Conservation (phyloP, 1,140 invertebrate species). For the Daktulosphaira vitifoliae region DNA sequence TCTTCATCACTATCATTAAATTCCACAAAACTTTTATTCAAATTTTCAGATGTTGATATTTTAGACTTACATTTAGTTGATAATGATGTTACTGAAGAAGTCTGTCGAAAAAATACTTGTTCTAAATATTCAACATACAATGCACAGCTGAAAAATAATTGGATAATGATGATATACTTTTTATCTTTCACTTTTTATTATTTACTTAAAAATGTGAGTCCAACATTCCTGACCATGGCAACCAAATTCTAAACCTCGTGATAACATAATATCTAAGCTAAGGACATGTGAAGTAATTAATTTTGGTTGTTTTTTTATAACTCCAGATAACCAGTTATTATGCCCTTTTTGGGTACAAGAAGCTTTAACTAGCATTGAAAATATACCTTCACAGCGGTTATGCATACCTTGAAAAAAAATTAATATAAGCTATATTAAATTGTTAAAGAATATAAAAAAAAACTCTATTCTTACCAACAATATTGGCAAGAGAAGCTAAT, state of each 20-base stretch:
- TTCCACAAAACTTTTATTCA: conserved; percentile 47
- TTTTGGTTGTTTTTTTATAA: conserved; percentile 34
- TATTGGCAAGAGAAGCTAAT: conserved; percentile 50
- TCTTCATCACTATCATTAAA: conserved; percentile 58
- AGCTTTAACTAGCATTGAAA: conserved; percentile 66
- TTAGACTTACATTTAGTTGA: conserved; percentile 7
- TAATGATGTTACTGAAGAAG: conserved; percentile 11
- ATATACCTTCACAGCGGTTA: conserved; percentile 70
- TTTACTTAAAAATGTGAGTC: conserved; percentile 81
- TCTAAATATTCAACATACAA: conserved; percentile 84
- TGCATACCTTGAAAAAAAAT: conserved; percentile 54
- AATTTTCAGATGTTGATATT: conserved; percentile 42
- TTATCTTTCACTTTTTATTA: not conserved
- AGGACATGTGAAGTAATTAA: conserved; percentile 67
- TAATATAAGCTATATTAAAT: no score
- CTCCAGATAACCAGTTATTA: conserved; percentile 42
- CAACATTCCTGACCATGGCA: conserved; percentile 86
- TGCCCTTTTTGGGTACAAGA: conserved; percentile 51
- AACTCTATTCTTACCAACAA: conserved; percentile 49
- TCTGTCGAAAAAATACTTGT: conserved; percentile 70
- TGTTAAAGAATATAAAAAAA: no score
- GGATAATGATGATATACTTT: not conserved
- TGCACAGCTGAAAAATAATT: conserved; percentile 51
- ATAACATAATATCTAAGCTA: conserved; percentile 76
- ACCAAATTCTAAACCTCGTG: conserved; percentile 74